Evolutionary conservation across 2,797 vertebrate genomes (phyloP).

Genomic region (Pitangus sulphuratus): DNA sequence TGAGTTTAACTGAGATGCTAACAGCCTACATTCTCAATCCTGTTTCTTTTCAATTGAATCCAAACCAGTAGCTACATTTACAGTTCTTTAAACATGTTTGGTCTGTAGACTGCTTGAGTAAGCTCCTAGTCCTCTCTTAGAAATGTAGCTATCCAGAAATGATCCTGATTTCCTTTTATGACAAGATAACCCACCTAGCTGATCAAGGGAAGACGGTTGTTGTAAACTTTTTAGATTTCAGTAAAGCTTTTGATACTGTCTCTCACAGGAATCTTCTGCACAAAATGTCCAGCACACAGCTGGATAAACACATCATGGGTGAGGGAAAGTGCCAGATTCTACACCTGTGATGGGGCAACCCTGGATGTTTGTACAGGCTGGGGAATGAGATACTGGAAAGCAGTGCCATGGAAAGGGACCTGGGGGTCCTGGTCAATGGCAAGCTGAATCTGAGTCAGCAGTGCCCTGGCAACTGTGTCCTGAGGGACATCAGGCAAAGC

Average conservation of each 20-base stretch:
- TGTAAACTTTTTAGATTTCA: neutral
- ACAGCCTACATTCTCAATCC: neutral
- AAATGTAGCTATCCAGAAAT: neutral
- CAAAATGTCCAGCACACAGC: neutral
- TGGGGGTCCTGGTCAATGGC: neutral
- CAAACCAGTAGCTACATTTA: neutral
- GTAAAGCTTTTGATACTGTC: neutral
- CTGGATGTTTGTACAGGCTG: neutral
- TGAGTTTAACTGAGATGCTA: neutral
- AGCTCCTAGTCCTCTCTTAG: neutral
- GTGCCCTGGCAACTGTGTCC: neutral
- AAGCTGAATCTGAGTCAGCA: neutral
- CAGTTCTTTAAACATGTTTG: neutral
- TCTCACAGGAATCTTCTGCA: neutral
- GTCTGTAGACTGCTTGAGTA: neutral
- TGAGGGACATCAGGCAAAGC: neutral
- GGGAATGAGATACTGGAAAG: neutral
- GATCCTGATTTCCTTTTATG: neutral
- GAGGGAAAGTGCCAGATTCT: neutral
- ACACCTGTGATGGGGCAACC: neutral
- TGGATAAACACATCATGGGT: neutral
- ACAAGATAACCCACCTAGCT: neutral
- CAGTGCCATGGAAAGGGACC: neutral
- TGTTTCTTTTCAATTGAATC: neutral
- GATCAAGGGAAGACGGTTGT: neutral